phyloP scores from a whole-genome alignment of 2,797 vertebrate species.

The Pteronotus mesoamericanus region DNA sequence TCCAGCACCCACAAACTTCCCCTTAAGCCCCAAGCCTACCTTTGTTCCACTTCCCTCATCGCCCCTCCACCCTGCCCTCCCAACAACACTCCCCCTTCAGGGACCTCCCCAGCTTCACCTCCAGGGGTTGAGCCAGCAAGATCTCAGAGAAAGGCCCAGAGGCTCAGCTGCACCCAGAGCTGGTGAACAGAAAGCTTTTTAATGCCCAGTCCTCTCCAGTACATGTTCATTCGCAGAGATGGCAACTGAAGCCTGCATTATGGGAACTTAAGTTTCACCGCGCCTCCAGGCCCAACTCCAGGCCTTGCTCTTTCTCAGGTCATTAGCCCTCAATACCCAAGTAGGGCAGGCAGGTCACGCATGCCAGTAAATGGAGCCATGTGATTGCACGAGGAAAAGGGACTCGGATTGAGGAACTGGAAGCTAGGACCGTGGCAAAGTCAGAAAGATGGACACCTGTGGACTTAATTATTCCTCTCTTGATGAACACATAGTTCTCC shows the following conservation, averaged over 20 bases:
- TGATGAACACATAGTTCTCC: not conserved
- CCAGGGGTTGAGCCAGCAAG: not conserved
- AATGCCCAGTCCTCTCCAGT: not conserved
- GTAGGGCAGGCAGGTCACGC: not conserved
- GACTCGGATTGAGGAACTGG: not conserved
- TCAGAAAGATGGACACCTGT: not conserved
- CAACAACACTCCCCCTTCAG: not conserved
- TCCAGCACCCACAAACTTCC: constrained; percentile 1
- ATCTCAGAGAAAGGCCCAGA: not conserved
- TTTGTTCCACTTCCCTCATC: not conserved
- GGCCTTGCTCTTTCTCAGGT: not conserved
- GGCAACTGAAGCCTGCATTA: accelerated
- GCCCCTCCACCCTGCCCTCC: not conserved
- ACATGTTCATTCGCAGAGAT: not conserved
- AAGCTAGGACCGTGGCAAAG: not conserved
- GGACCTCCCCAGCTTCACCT: not conserved
- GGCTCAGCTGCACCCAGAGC: not conserved
- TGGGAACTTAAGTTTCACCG: not conserved
- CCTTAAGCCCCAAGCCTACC: not conserved
- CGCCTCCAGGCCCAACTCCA: not conserved
- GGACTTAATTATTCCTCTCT: not conserved
- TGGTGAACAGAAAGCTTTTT: not conserved
- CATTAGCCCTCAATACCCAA: not conserved
- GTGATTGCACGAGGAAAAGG: not conserved
- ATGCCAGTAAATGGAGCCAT: accelerated